phyloP scores from a whole-genome alignment of 1,140 invertebrate genomes.

The Eufriesea mexicana region DNA sequence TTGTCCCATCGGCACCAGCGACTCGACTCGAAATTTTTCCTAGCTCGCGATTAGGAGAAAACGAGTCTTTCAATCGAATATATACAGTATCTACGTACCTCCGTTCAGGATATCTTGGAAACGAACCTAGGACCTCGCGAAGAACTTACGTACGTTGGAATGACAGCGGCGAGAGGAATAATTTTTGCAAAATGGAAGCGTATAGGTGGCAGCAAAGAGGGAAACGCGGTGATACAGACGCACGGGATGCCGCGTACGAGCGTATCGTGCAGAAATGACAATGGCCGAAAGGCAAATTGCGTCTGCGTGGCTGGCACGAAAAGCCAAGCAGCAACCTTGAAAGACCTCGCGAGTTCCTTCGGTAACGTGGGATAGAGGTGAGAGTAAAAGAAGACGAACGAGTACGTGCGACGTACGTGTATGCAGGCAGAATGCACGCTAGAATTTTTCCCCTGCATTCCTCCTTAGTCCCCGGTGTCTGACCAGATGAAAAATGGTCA shows the following conservation, averaged over 20 bases:
- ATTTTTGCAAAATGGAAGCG: too few relatives aligned
- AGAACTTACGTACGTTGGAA: not conserved
- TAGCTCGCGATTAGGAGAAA: too few relatives aligned
- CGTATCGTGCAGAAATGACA: slow-evolving; percentile 59
- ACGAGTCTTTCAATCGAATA: too few relatives aligned
- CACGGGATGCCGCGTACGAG: slow-evolving; percentile 4
- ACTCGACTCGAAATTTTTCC: too few relatives aligned
- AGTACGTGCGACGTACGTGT: not conserved
- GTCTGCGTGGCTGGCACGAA: slow-evolving; percentile 63
- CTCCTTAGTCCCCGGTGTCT: not conserved
- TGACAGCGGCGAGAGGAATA: too few relatives aligned
- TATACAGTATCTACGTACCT: too few relatives aligned
- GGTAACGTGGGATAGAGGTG: slow-evolving; percentile 55
- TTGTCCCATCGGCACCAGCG: too few relatives aligned
- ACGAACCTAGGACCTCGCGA: too few relatives aligned
- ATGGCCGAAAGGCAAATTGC: slow-evolving; percentile 69
- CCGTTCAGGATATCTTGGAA: too few relatives aligned
- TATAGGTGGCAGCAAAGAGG: not conserved
- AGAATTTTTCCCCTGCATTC: slow-evolving; percentile 32
- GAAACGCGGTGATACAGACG: slow-evolving; percentile 2
- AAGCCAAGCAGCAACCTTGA: slow-evolving; percentile 49
- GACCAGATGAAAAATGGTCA: slow-evolving; percentile 12
- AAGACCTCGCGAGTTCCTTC: slow-evolving; percentile 25
- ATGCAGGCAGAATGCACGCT: slow-evolving; percentile 25
- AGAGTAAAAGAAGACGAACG: slow-evolving; percentile 35